Base-by-base conservation (phyloP, 2,888 invertebrate species). In the Chrysodeixis includens region DNA sequence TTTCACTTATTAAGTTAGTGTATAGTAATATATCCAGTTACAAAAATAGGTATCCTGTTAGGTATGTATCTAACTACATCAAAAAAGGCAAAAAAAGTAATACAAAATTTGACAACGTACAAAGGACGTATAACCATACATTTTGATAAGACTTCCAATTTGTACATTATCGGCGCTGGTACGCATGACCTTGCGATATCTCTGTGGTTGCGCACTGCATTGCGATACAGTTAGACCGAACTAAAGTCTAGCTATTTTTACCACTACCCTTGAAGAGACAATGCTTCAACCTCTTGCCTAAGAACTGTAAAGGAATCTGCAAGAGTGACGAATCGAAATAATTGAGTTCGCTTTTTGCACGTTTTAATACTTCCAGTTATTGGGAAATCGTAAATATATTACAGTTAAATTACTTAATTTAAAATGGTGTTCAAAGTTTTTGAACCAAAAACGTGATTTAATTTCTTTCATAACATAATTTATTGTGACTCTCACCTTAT, bases 101-200 rank as follows among this genome's bases (percentile, higher is more conserved):
- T 51, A 20, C 51, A 10, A 52, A 52, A 22, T 18, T 7, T 52
- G 14, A 0, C 18, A 22, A 3, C 12, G 12, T 51, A 20, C 22
- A 20, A 8, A 51, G 14, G n/a, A n/a, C n/a, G n/a, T 52, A 20
- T n/a, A 53, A 18, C 6, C 26, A 32, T 6, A 26, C 30, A 51
- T 40, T 18, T 44, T 35, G 14, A 9, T 52, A 56, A 20, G 14
- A 54, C 56, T 12, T 44, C 22, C 64, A 72, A 72, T 75, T 75
- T 61, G 71, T 72, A 32, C 58, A 56, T 64, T 70, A 70, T 64
- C 63, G 44, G 6, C 26, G 7, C 18, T 14, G n/a, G 20, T 46
- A 46, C 46, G 30, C 20, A 26, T 58, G 60, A 65, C 72, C 72
- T 72, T 70, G 65, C 30, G 55, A 70, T 72, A 75, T 70, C 71